Evolutionary conservation across 2,113 vertebrate species (phyloP).

Genomic region (Halcyon senegalensis): DNA sequence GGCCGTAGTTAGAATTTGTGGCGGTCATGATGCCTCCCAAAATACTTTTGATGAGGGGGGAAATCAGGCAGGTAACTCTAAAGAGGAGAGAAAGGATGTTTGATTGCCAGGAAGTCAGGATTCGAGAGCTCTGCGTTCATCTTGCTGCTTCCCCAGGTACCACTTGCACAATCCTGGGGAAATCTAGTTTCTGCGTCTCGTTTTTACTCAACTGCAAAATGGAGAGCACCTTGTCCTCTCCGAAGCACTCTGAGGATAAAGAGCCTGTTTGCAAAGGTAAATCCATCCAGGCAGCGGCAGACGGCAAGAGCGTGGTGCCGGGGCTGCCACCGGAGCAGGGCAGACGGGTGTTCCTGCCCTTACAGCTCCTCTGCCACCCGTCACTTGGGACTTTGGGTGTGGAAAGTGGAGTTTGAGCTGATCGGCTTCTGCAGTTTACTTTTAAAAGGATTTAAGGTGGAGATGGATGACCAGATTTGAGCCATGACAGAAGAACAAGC

Average conservation of each 20-base stretch:
- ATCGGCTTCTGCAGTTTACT: not conserved
- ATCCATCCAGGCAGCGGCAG: not conserved
- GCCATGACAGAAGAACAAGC: not conserved
- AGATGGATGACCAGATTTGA: not conserved
- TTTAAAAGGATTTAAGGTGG: not conserved
- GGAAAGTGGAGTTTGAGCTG: fast-evolving
- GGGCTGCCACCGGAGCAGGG: not conserved
- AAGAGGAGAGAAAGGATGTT: not conserved
- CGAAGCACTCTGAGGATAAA: not conserved
- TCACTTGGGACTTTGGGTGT: fast-evolving
- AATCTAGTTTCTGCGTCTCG: not conserved
- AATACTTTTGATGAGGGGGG: not conserved
- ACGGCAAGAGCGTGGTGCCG: not conserved
- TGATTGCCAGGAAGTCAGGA: not conserved
- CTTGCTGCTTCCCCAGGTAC: not conserved
- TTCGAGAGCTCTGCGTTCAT: not conserved
- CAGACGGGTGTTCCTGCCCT: not conserved
- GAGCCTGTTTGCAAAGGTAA: not conserved
- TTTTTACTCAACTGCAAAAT: not conserved
- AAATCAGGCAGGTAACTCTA: not conserved
- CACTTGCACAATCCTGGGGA: not conserved
- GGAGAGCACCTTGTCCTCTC: fast-evolving
- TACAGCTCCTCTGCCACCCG: not conserved
- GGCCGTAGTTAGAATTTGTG: not conserved
- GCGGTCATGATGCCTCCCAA: not conserved